Conservation (phyloP, 2,797 vertebrate genomes). For the Cossypha polioptera region DNA sequence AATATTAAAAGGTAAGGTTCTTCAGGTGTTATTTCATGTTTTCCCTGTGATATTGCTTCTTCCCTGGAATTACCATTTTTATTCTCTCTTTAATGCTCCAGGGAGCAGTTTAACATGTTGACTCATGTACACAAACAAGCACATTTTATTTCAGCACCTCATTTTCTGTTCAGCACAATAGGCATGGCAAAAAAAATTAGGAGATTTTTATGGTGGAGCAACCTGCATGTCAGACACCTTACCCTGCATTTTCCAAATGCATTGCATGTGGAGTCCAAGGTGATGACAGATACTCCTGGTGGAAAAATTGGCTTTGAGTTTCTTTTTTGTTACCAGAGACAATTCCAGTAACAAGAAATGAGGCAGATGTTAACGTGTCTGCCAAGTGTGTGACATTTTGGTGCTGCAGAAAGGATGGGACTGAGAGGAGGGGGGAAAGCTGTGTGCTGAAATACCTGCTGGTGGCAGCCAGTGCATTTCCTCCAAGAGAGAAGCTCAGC, state of each 20-base stretch:
- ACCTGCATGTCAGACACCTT: background rate
- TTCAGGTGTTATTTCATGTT: background rate
- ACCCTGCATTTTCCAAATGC: background rate
- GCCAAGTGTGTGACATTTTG: background rate
- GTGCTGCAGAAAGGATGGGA: background rate
- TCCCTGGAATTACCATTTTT: background rate
- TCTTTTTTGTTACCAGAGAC: background rate
- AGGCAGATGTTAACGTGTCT: background rate
- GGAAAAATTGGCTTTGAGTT: background rate
- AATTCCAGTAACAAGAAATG: background rate
- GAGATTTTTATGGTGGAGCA: background rate
- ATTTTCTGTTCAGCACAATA: background rate
- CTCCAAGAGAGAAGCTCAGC: background rate
- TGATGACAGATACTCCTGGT: background rate
- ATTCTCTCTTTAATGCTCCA: background rate
- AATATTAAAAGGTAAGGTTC: background rate
- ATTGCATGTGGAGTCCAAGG: background rate
- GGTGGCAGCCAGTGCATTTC: background rate
- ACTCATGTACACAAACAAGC: background rate
- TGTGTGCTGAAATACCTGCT: conserved; percentile 1
- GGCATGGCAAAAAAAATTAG: background rate
- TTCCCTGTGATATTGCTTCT: background rate
- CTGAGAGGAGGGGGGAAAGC: background rate
- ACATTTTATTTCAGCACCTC: background rate
- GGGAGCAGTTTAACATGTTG: background rate